A percentile compares a stretch with the other conserved stretches of the same genome.
Evolutionary conservation across 2,797 vertebrate species (phyloP).

Genomic region (Centroberyx gerrardi): DNA sequence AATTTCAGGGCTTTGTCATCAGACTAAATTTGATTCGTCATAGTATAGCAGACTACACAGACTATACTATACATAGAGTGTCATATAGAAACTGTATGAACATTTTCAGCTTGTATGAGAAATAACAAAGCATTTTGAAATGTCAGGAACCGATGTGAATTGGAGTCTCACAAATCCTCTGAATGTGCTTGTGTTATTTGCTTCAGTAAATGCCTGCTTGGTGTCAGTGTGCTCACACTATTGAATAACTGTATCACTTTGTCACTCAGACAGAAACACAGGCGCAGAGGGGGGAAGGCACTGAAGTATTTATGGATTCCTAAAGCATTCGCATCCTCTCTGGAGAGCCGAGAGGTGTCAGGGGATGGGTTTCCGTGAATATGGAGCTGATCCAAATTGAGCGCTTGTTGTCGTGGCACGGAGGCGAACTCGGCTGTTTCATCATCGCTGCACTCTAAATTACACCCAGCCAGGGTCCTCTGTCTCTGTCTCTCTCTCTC

Average conservation of each 20-base stretch:
- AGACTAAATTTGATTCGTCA: slow-evolving; percentile 21
- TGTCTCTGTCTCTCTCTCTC: slow-evolving; percentile 64
- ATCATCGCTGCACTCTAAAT: slow-evolving; percentile 68
- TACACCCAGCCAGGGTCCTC: slow-evolving; percentile 67
- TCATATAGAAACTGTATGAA: no score
- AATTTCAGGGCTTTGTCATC: background rate
- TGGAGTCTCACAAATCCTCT: no score
- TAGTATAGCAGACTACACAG: background rate
- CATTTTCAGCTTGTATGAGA: no score
- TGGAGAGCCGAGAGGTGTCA: slow-evolving; percentile 35
- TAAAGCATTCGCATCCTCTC: slow-evolving; percentile 33
- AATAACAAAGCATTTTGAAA: background rate
- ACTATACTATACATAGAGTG: no score
- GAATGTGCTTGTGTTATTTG: background rate
- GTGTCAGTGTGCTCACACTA: slow-evolving; percentile 10
- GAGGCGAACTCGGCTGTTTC: slow-evolving; percentile 58
- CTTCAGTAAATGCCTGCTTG: slow-evolving; percentile 4
- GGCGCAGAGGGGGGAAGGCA: background rate
- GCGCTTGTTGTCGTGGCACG: slow-evolving; percentile 43
- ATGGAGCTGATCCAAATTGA: slow-evolving; percentile 38
- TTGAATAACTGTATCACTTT: background rate
- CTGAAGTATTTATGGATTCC: slow-evolving; percentile 26
- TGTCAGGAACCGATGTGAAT: background rate
- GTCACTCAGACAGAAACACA: slow-evolving; percentile 5
- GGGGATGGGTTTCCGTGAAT: slow-evolving; percentile 33